phyloP scores from a whole-genome alignment of 1,140 invertebrate genomes.

The Phocides pigmalion region DNA sequence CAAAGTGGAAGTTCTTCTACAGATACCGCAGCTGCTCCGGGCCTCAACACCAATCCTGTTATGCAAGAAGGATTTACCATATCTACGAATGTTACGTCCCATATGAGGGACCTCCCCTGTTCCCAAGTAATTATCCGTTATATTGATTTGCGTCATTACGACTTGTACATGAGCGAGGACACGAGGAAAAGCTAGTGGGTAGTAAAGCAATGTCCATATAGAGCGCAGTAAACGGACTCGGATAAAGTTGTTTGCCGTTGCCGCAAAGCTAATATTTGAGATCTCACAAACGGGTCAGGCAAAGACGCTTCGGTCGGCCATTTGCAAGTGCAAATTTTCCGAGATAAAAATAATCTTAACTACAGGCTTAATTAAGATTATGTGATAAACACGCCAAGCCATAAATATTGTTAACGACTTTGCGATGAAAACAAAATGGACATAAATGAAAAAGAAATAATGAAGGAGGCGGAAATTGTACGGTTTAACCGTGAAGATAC shows the following conservation, averaged over 20 bases:
- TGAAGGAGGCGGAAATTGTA: too few species aligned
- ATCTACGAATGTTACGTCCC: too few species aligned
- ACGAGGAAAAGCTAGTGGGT: background rate
- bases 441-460: background rate
- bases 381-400: constrained; percentile 50
- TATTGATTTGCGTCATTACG: background rate
- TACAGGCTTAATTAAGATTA: constrained; percentile 69
- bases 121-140: too few species aligned
- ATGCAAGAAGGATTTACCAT: too few species aligned
- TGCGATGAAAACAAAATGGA: constrained; percentile 33
- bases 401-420: constrained; percentile 44
- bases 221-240: constrained; percentile 65
- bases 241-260: constrained; percentile 72
- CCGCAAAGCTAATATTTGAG: constrained; percentile 71
- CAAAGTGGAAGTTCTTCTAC: too few species aligned
- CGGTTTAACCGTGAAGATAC: too few species aligned
- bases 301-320: constrained; percentile 62
- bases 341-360: constrained; percentile 78
- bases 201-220: constrained; percentile 50
- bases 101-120: too few species aligned
- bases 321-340: constrained; percentile 79
- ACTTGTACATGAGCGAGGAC: background rate
- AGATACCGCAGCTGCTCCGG: too few species aligned
- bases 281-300: constrained; percentile 72
- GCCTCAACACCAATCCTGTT: too few species aligned